Conservation (phyloP, 1,140 invertebrate genomes). For the Ladona fulva region DNA sequence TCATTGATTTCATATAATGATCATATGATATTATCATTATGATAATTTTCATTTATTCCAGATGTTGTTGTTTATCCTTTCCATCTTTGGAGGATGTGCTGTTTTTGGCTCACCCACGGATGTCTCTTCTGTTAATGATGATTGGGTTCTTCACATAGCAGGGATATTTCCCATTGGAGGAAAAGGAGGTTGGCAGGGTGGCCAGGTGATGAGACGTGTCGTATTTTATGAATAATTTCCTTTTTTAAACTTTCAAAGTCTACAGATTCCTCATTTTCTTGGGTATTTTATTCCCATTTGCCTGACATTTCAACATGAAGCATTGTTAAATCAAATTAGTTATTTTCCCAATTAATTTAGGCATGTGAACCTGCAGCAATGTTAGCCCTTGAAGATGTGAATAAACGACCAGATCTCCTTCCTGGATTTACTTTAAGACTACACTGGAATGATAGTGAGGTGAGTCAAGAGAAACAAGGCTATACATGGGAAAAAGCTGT, state of each 20-base stretch:
- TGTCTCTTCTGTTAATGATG: slow-evolving; percentile 30
- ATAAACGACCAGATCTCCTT: slow-evolving; percentile 77
- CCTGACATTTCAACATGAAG: too few species aligned
- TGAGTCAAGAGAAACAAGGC: slow-evolving; percentile 39
- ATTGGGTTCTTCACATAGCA: slow-evolving; percentile 85
- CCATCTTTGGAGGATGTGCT: not conserved
- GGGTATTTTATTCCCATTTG: too few species aligned
- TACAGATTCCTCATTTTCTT: not conserved
- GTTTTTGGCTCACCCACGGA: not conserved
- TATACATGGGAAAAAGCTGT: too few species aligned
- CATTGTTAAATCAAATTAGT: too few species aligned
- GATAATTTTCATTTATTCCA: too few species aligned
- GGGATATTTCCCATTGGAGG: slow-evolving; percentile 95
- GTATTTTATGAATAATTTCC: not conserved
- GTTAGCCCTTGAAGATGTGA: slow-evolving; percentile 93
- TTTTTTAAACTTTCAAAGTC: not conserved
- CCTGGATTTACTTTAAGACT: slow-evolving; percentile 85
- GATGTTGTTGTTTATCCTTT: too few species aligned
- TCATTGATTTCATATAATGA: too few species aligned
- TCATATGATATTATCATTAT: too few species aligned
- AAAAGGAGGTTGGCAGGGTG: slow-evolving; percentile 91
- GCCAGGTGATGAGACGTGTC: slow-evolving; percentile 47
- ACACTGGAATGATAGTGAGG: slow-evolving; percentile 96
- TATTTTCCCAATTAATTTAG: slow-evolving; percentile 30
- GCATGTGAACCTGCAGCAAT: slow-evolving; percentile 91